A percentile compares a stretch with the other conserved stretches of the same genome.
phyloP scores from a whole-genome alignment of 2,888 invertebrate species.

The Drosophila dives region DNA sequence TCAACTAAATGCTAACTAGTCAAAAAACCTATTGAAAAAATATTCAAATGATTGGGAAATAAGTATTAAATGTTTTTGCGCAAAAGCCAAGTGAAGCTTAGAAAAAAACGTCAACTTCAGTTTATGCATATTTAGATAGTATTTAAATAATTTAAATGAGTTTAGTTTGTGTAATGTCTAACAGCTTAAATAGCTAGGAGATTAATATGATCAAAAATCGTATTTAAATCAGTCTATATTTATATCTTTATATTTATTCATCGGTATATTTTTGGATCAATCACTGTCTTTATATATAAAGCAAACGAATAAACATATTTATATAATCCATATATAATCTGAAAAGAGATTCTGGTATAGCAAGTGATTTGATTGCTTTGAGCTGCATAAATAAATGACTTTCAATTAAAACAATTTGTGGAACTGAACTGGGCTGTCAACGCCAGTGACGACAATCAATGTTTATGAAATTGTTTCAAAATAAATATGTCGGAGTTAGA shows the following conservation, averaged over 20 bases:
- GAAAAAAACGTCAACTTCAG: background rate
- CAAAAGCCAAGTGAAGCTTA: no score
- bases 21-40: conserved; percentile 13
- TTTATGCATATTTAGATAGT: background rate
- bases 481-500: conserved; percentile 41
- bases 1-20: conserved; percentile 19
- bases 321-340: conserved; percentile 25
- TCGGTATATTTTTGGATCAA: background rate
- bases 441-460: conserved; percentile 62
- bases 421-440: conserved; percentile 68
- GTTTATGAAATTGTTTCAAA: conserved; percentile 78
- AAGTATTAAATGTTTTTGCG: background rate
- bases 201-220: background rate
- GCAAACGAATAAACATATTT: background rate
- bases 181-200: conserved; percentile 1
- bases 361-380: conserved; percentile 77
- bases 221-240: background rate
- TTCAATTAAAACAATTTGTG: conserved; percentile 78
- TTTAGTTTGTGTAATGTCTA: background rate
- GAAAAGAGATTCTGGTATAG: conserved; percentile 12
- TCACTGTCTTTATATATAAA: background rate
- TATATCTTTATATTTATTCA: background rate
- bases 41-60: conserved; percentile 20
- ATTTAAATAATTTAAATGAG: conserved; percentile 4
- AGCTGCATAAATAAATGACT: conserved; percentile 68